phyloP scores from a whole-genome alignment of 2,797 vertebrate genomes.

The Sebastes nivosus region DNA sequence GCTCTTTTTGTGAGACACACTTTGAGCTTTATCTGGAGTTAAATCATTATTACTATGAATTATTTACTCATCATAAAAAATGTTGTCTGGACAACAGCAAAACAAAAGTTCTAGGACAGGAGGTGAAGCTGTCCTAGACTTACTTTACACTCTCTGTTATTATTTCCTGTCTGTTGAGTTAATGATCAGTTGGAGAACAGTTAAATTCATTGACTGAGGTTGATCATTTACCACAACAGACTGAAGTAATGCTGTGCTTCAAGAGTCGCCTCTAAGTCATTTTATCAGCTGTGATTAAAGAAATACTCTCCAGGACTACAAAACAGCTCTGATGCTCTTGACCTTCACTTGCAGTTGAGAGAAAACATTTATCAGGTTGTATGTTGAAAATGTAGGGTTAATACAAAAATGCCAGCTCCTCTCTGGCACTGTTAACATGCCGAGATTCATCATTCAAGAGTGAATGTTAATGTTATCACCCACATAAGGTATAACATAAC shows the following conservation, averaged over 20 bases:
- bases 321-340: neutral
- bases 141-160: neutral
- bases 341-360: neutral
- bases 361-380: neutral
- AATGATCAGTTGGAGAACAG: neutral
- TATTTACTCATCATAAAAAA: neutral
- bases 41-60: neutral
- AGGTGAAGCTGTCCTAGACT: neutral
- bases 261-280: neutral
- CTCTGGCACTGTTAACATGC: neutral
- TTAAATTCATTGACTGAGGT: neutral
- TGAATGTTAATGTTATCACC: neutral
- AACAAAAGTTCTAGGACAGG: neutral
- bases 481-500: neutral
- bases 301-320: neutral
- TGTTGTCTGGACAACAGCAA: too few relatives aligned
- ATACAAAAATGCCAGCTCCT: neutral
- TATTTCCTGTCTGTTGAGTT: neutral
- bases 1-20: neutral
- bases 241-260: neutral
- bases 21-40: too few relatives aligned
- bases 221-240: neutral
- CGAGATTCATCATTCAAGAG: neutral
- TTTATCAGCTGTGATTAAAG: neutral
- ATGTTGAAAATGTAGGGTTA: neutral